phyloP scores from a whole-genome alignment of 2,113 vertebrate genomes.

The Dromas ardeola region DNA sequence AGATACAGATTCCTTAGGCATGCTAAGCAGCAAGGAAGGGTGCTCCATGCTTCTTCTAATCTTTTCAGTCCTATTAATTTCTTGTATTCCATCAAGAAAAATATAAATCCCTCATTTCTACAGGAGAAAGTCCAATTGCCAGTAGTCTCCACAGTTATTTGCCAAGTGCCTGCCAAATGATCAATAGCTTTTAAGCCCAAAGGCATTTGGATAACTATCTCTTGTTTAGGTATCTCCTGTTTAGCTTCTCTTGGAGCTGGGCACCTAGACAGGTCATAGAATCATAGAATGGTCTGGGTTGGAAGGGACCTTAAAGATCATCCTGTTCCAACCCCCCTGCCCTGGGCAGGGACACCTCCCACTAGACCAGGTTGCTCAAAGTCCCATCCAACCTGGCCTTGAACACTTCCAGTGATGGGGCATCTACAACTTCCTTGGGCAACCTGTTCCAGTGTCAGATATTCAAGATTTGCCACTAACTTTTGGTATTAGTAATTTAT shows the following conservation, averaged over 20 bases:
- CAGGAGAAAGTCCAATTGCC: neutral
- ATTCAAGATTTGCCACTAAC: neutral
- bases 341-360: too few species aligned
- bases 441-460: neutral
- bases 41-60: neutral
- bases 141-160: neutral
- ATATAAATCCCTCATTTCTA: neutral
- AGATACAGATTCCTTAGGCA: neutral
- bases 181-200: neutral
- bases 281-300: too few species aligned
- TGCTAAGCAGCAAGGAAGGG: neutral
- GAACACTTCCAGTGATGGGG: too few species aligned
- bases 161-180: neutral
- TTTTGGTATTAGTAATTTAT: neutral
- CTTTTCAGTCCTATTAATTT: neutral
- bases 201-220: neutral
- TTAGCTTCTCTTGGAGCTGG: neutral
- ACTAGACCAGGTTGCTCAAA: too few species aligned
- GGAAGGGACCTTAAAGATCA: too few species aligned
- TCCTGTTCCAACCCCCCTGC: too few species aligned
- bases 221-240: neutral
- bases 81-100: neutral
- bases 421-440: too few species aligned
- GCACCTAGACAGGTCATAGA: too few species aligned
- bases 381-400: too few species aligned